Evolutionary conservation across 2,888 invertebrate species (phyloP).

Genomic region (Megastigmus dorsalis): DNA sequence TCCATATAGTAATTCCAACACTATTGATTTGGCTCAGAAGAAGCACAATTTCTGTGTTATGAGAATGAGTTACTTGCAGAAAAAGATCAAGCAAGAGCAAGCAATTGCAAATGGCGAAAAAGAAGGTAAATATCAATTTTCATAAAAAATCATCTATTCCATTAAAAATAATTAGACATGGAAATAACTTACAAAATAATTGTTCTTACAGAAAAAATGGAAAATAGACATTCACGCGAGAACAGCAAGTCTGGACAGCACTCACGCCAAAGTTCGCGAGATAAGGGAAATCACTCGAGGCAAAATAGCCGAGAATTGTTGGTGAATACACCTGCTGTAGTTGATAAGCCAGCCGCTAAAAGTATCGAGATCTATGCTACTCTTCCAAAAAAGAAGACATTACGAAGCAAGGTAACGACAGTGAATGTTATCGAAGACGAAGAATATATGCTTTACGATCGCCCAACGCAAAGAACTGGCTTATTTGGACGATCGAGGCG

Average conservation of each 20-base stretch:
- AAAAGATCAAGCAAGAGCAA: slow-evolving; percentile 84
- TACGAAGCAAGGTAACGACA: slow-evolving; percentile 79
- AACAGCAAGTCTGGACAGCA: slow-evolving; percentile 85
- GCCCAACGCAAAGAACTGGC: slow-evolving; percentile 83
- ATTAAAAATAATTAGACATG: background rate
- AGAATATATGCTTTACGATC: slow-evolving; percentile 80
- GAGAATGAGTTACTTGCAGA: slow-evolving; percentile 89
- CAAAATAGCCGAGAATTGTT: slow-evolving; percentile 80
- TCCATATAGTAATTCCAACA: slow-evolving; percentile 93
- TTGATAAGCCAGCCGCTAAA: slow-evolving; percentile 75
- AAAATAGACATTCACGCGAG: slow-evolving; percentile 83
- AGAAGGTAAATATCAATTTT: slow-evolving; percentile 70
- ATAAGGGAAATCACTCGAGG: slow-evolving; percentile 80
- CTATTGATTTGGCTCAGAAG: slow-evolving; percentile 92
- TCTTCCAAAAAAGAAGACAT: slow-evolving; percentile 88
- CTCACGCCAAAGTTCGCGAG: slow-evolving; percentile 83
- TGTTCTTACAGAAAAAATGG: slow-evolving; percentile 68
- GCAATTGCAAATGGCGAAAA: slow-evolving; percentile 77
- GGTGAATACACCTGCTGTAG: slow-evolving; percentile 64
- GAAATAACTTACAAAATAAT: background rate
- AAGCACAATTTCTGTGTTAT: slow-evolving; percentile 96
- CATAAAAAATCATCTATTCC: too few species aligned
- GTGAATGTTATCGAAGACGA: slow-evolving; percentile 84
- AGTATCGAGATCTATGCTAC: slow-evolving; percentile 95
- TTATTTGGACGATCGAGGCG: slow-evolving; percentile 81